Conservation (phyloP, 1,140 invertebrate genomes). For the Oedothorax gibbosus region DNA sequence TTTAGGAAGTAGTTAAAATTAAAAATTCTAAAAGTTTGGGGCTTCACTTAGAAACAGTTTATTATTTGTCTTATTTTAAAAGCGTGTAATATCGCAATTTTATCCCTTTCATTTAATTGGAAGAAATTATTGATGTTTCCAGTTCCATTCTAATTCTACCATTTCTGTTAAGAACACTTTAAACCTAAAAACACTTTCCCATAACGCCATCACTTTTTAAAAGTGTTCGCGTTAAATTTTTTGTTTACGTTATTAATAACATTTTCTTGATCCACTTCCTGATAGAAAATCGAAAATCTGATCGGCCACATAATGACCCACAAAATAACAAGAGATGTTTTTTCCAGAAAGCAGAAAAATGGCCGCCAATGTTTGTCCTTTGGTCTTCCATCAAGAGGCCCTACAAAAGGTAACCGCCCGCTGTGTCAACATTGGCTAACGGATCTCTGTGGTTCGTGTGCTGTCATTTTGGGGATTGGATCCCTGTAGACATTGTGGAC, state of each 20-base stretch:
- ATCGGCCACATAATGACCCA: neutral
- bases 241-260: neutral
- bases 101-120: no score
- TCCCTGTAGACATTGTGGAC: conserved; percentile 9
- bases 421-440: conserved; percentile 15
- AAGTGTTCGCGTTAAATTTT: no score
- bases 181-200: no score
- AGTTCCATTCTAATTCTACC: no score
- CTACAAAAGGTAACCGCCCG: neutral
- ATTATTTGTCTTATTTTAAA: no score
- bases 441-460: conserved; percentile 4
- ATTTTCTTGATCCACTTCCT: neutral
- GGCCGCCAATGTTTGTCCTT: conserved; percentile 7
- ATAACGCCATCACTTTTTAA: no score
- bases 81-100: no score
- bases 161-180: no score
- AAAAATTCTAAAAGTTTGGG: no score
- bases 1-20: no score
- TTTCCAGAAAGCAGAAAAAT: neutral
- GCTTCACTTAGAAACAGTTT: no score
- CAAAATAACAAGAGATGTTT: neutral
- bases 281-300: neutral
- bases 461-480: conserved; percentile 19
- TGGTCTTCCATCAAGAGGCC: conserved; percentile 18
- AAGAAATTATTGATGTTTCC: no score